A percentile compares a stretch with the other conserved stretches of the same genome.
Evolutionary conservation across 2,113 vertebrate genomes (phyloP).

Genomic region (Misgurnus mizolepis): DNA sequence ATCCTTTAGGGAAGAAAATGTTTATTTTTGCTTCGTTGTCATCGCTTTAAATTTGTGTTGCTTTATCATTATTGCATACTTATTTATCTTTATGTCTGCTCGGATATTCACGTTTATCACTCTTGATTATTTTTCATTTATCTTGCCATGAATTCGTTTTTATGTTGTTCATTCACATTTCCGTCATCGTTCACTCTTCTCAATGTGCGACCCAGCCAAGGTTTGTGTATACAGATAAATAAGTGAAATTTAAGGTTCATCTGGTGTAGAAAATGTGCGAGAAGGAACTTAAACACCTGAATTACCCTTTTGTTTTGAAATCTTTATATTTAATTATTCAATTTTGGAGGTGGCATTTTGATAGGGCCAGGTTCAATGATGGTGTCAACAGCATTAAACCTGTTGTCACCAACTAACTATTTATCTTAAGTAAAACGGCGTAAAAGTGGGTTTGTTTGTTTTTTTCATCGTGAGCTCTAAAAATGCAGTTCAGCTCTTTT

Average conservation of each 20-base stretch:
- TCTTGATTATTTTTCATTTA: slow-evolving; percentile 22
- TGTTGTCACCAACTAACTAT: slow-evolving; percentile 14
- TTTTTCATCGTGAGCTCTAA: background rate
- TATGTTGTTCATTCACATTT: slow-evolving; percentile 6
- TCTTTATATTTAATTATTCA: slow-evolving; percentile 30
- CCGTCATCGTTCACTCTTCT: slow-evolving; percentile 15
- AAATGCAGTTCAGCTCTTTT: slow-evolving; percentile 42
- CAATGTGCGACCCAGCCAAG: slow-evolving; percentile 7
- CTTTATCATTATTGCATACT: slow-evolving; percentile 16
- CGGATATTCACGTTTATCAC: slow-evolving; percentile 60
- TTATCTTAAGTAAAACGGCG: background rate
- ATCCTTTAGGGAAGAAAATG: slow-evolving; percentile 62
- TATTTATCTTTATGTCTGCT: background rate
- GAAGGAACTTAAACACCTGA: background rate
- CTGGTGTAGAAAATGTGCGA: background rate
- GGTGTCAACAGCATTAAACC: background rate
- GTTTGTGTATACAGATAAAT: background rate
- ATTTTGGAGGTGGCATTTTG: slow-evolving; percentile 21
- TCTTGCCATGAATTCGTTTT: slow-evolving; percentile 13
- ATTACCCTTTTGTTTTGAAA: slow-evolving; percentile 25
- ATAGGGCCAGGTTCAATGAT: slow-evolving; percentile 12
- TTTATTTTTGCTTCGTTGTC: slow-evolving; percentile 51
- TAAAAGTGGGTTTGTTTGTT: background rate
- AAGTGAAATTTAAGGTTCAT: too few species aligned
- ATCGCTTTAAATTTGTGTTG: slow-evolving; percentile 53